These are phyloP conservation scores for Callyntrura guangdongensis DNA, from an alignment of 2,888 invertebrate species.

Conservation along the genomic window DNA sequence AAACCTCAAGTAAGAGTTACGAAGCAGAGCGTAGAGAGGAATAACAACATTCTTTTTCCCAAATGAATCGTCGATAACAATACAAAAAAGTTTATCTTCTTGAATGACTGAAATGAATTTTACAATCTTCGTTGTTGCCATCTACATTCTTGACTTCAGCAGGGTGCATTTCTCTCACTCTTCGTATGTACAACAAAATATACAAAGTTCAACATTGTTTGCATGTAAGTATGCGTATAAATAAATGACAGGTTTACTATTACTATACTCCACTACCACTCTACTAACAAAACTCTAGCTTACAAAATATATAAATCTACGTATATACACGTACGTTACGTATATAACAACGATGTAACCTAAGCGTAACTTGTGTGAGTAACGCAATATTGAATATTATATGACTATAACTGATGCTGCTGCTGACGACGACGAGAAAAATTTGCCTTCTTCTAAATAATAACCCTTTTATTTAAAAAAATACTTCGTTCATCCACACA, in stretches of 20 bases:
- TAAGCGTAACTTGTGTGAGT: slow-evolving; percentile 20
- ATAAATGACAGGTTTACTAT: slow-evolving; percentile 68
- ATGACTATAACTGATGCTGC: slow-evolving; percentile 5
- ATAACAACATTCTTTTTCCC: slow-evolving; percentile 55
- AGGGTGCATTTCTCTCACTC: slow-evolving; percentile 25
- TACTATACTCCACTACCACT: neutral
- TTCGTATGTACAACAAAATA: neutral
- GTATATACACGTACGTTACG: too few species aligned
- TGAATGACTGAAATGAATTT: slow-evolving; percentile 71
- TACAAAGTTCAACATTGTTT: neutral
- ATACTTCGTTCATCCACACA: slow-evolving; percentile 20
- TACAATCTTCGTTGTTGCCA: slow-evolving; percentile 17
- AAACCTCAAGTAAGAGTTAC: neutral
- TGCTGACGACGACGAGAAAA: slow-evolving; percentile 55
- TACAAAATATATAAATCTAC: neutral
- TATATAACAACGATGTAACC: neutral
- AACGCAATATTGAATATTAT: slow-evolving; percentile 25
- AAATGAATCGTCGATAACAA: slow-evolving; percentile 67
- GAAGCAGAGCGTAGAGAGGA: slow-evolving; percentile 6
- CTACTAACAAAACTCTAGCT: neutral
- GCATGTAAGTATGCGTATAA: neutral
- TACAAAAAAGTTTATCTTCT: slow-evolving; percentile 75
- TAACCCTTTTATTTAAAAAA: slow-evolving; percentile 70
- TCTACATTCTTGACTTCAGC: slow-evolving; percentile 41
- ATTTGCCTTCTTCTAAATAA: slow-evolving; percentile 55